phyloP scores from a whole-genome alignment of 2,888 invertebrate genomes.

The Rugalucina vietnamica region DNA sequence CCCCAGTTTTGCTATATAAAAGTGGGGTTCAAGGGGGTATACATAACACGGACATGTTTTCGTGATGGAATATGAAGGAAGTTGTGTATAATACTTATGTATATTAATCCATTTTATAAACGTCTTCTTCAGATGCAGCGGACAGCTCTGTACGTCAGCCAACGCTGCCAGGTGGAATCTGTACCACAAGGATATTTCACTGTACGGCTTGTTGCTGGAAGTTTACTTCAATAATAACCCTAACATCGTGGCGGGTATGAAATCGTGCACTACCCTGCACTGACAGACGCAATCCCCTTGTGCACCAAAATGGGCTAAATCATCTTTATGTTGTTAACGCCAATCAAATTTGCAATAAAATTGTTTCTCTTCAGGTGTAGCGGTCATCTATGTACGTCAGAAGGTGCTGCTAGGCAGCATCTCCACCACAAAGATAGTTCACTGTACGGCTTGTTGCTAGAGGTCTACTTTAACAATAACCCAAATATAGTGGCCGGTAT shows the following conservation, averaged over 20 bases:
- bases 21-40: no score
- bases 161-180: slow-evolving; percentile 1
- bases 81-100: no score
- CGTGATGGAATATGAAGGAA: no score
- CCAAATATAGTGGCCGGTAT: not conserved
- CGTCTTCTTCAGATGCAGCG: slow-evolving; percentile 1
- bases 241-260: not conserved
- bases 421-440: not conserved
- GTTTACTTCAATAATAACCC: not conserved
- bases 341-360: not conserved
- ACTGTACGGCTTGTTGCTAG: not conserved
- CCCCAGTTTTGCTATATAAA: no score
- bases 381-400: not conserved
- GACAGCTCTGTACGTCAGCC: not conserved
- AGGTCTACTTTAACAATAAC: not conserved
- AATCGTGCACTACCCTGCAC: not conserved
- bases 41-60: no score
- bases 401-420: not conserved
- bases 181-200: not conserved
- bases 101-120: no score
- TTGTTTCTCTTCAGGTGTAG: not conserved
- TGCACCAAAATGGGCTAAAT: not conserved
- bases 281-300: not conserved
- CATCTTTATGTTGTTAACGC: not conserved
- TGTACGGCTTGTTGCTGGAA: not conserved